Conservation (phyloP, 2,797 vertebrate species). For the Onychomys arenicola region DNA sequence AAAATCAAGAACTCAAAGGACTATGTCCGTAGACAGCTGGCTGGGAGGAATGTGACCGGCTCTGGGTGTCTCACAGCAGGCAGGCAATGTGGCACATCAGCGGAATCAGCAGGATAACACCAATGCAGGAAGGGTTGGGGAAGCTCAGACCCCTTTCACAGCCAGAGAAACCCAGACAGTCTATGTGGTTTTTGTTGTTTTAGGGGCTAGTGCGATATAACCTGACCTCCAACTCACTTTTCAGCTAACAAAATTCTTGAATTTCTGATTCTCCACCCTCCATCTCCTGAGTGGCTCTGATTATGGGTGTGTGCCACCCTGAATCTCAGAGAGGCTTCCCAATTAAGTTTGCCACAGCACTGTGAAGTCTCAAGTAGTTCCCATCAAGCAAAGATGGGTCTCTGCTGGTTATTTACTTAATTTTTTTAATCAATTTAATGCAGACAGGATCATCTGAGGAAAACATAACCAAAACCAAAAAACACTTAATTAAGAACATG, state of each 20-base stretch:
- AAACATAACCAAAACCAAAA: neutral
- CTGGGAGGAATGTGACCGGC: neutral
- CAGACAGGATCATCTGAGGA: neutral
- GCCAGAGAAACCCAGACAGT: neutral
- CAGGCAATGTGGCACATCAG: fast-evolving
- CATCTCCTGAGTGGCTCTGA: neutral
- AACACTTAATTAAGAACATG: neutral
- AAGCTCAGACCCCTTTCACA: neutral
- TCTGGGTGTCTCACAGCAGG: neutral
- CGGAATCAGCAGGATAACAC: neutral
- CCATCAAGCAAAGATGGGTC: neutral
- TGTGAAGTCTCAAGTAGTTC: neutral
- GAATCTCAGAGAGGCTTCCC: neutral
- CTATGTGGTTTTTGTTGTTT: neutral
- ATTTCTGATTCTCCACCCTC: neutral
- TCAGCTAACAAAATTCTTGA: neutral
- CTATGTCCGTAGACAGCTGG: neutral
- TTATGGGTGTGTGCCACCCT: no score
- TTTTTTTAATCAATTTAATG: neutral
- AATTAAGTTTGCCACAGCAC: neutral
- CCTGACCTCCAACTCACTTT: neutral
- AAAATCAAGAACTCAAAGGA: neutral
- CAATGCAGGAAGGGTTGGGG: neutral
- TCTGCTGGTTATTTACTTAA: neutral
- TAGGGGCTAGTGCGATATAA: neutral